Evolutionary conservation across 2,888 invertebrate species (phyloP), one percentile per base, ranked within the genome.

Genomic region (Pollenia labialis): DNA sequence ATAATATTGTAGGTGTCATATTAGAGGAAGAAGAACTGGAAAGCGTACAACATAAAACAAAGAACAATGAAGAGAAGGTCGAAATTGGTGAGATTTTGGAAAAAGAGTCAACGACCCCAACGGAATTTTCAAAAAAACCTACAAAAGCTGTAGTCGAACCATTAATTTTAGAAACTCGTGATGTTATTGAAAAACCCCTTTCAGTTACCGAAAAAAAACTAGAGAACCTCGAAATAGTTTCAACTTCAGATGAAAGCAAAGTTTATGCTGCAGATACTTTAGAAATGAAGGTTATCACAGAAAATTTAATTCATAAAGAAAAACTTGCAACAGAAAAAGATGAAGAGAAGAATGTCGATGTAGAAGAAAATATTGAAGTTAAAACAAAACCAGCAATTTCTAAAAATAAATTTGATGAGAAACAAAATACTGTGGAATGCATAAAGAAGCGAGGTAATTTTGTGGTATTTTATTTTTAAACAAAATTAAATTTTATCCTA

Each of bases 1-100:
- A n/a, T 44, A 46, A 23, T 14, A 32, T 46, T 16, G 16, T 3
- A 11, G 14, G 2, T 18, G 18, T 32, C 2, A 18, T 64, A 46
- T 40, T 54, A 32, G 18, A 64, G 6, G 48, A 54, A 4, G 76
- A 76, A 46, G 76, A 69, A 40, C 50, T 14, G 12, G 40, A 42
- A 71, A 14, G 7, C 40, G 40, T 50, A 40, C 14, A 40, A 40
- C 4, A 16, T 16, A 62, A 42, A 46, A 18, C 46, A 12, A 11
- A 14, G 7, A 18, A 42, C 1, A 52, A 0, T 1, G 4, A 60
- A 12, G 10, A 8, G 4, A 32, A n/a, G 40, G 10, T 14, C 7
- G 60, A 60, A 40, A 6, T 32, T 32, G 32, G 32, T 32, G 40
- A 16, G 10, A 2, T 46, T 42, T 12, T 56, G 8, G 68, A 54